These are phyloP conservation scores for Paedocypris micromegethes DNA, from an alignment of 2,797 vertebrate genomes.

Conservation along the genomic window DNA sequence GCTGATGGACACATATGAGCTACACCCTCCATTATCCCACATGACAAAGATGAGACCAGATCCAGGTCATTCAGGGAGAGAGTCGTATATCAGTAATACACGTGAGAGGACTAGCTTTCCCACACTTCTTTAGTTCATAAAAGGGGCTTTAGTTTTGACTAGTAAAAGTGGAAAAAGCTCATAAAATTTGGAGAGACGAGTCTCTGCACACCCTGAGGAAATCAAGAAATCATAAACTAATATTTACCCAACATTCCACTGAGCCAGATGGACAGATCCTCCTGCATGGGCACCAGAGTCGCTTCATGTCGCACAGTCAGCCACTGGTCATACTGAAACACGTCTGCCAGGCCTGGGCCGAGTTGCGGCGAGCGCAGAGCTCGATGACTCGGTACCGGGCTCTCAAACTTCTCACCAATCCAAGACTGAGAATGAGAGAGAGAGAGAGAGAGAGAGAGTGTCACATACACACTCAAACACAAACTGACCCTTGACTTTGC, in stretches of 20 bases:
- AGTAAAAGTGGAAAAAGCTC: constrained; percentile 9
- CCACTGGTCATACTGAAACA: constrained; percentile 94
- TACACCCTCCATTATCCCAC: constrained; percentile 43
- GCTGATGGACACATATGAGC: constrained; percentile 19
- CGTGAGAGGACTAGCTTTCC: not conserved
- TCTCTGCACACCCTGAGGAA: too few relatives aligned
- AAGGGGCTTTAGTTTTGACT: constrained; percentile 12
- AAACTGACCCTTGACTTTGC: constrained; percentile 3
- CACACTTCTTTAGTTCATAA: constrained; percentile 14
- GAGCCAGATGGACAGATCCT: constrained; percentile 94
- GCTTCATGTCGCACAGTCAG: constrained; percentile 89
- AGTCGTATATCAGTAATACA: constrained; percentile 13
- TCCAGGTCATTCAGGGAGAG: constrained; percentile 21
- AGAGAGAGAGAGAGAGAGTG: not conserved
- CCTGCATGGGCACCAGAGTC: constrained; percentile 90
- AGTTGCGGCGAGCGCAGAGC: constrained; percentile 77
- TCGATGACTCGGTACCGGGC: constrained; percentile 70
- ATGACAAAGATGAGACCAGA: constrained; percentile 14
- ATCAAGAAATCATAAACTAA: too few relatives aligned
- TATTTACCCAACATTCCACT: constrained; percentile 83
- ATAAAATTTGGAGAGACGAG: constrained; percentile 1
- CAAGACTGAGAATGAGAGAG: constrained; percentile 72
- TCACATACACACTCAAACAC: not conserved
- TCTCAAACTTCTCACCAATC: constrained; percentile 81
- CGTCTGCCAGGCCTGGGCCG: constrained; percentile 85